Base-by-base conservation (phyloP, 2,797 vertebrate genomes). In the Geotrypetes seraphini region DNA sequence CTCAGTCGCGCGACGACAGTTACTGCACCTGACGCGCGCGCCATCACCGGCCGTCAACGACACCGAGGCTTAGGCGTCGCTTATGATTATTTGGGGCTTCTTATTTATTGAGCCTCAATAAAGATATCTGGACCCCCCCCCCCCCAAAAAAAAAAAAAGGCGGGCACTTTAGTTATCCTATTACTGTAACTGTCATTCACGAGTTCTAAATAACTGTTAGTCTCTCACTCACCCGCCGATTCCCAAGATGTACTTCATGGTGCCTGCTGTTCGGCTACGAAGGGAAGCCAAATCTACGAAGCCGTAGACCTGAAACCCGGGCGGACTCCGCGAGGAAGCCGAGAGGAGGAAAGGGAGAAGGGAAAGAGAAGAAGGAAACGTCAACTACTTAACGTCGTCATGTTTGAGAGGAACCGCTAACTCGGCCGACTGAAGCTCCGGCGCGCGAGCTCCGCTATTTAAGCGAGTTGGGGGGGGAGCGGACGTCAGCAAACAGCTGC, bases 171-270 rank as follows among this genome's bases (percentile, higher is more conserved):
- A n/a, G n/a, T n/a, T n/a, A n/a, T n/a, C n/a, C n/a, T n/a, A n/a
- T n/a, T n/a, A n/a, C n/a, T n/a, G n/a, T n/a, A 22, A 1, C 4
- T 7, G 3, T 7, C 50, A 61, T n/a, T n/a, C n/a, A n/a, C n/a
- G n/a, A n/a, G n/a, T n/a, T n/a, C n/a, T n/a, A n/a, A n/a, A n/a
- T n/a, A 22, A 1, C 4, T 7, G 3, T 7, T 50, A 61, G 33
- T 25, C 33, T 28, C 25, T 22, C 24, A 71, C 87, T 89, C 51
- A 87, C 89, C 89, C 88, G 57, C 88, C 88, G 47, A 91, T 84
- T 60, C 89, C 87, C 60, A 91, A 81, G 68, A 90, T 83, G 76
- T 79, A 69, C 81, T 89, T 86, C 89, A 91, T 91, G 63, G 22
- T 51, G 36, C n/a, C n/a, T n/a, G n/a, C n/a, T n/a, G n/a, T 8